Evolutionary conservation across 2,113 vertebrate species (phyloP).

Genomic region (Equus przewalskii): DNA sequence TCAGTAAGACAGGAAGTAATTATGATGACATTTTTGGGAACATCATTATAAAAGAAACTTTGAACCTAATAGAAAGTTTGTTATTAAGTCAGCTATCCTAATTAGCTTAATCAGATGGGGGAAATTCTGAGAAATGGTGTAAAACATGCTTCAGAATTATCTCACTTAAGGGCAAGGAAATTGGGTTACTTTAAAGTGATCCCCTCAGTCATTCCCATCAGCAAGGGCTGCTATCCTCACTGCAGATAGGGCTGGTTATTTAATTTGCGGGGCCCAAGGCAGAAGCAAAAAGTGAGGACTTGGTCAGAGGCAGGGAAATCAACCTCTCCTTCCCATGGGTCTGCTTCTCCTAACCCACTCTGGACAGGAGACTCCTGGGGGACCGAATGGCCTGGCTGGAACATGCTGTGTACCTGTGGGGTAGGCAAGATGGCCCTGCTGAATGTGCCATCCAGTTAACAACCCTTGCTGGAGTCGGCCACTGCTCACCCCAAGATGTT

Average conservation of each 20-base stretch:
- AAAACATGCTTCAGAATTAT: background rate
- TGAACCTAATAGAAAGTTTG: background rate
- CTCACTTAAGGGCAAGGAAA: background rate
- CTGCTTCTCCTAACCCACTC: no score
- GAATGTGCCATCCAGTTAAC: no score
- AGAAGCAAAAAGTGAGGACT: background rate
- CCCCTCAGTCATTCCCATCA: background rate
- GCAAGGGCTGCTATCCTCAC: background rate
- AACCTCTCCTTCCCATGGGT: background rate
- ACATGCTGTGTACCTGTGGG: no score
- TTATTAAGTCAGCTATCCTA: background rate
- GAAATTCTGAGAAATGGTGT: background rate
- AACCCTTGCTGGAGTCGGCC: background rate
- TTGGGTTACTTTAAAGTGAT: background rate
- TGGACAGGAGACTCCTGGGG: accelerated
- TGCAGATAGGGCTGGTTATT: background rate
- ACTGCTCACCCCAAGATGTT: accelerated
- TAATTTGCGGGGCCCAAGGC: background rate
- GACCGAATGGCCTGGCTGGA: accelerated
- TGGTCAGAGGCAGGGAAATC: background rate
- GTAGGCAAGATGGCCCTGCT: background rate
- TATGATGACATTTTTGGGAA: background rate
- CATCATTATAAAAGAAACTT: background rate
- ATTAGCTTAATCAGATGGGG: background rate
- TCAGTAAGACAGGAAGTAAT: background rate